Base-by-base conservation (phyloP, 2,113 vertebrate species). In the Dipodomys merriami region DNA sequence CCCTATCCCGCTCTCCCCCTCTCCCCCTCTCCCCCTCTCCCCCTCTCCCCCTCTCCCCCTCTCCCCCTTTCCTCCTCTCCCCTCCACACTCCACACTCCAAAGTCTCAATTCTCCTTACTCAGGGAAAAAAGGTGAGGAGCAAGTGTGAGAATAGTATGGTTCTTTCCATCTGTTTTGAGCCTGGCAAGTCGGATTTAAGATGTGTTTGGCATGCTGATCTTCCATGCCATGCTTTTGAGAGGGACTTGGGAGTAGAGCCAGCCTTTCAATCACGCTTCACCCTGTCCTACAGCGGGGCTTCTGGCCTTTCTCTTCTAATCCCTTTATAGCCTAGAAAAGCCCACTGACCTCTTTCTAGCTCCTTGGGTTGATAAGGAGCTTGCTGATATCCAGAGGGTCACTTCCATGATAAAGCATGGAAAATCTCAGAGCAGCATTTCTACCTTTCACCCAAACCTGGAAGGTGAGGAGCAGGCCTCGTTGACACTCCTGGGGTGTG, bases 381-480 rank as follows among this genome's bases (percentile, higher is more conserved):
- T 8, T 46, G 39, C 18, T 5, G 13, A 19, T 19, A 57, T 64
- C 39, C 60, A 22, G n/a, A 62, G 53, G 49, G 6, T 64, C 49
- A 20, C 46, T 2, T 27, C 57, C 53, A 13, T n/a, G 46, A n/a
- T 35, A 68, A 20, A 57, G 65, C 33, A 9, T 33, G 35, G 73
- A 84, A 71, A 35, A 19, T 18, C 57, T 30, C 67, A 46, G 39
- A 33, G n/a, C 65, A 49, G 68, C 7, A 2, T 64, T 78, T 91
- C 57, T 67, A 19, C 46, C 10, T 9, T 35, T 29, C 4, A 0
- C 10, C 62, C 29, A 78, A 62, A 30, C 73, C 69, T 69, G 7
- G 60, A 20, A 13, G 64, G 71, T 22, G 33, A n/a, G 0, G 1
- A 13, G 15, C 7, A 46, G 62, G 62, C 12, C 0, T 3, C 7